Evolutionary conservation across 2,888 invertebrate species (phyloP).

Genomic region (Yponomeuta cagnagella): DNA sequence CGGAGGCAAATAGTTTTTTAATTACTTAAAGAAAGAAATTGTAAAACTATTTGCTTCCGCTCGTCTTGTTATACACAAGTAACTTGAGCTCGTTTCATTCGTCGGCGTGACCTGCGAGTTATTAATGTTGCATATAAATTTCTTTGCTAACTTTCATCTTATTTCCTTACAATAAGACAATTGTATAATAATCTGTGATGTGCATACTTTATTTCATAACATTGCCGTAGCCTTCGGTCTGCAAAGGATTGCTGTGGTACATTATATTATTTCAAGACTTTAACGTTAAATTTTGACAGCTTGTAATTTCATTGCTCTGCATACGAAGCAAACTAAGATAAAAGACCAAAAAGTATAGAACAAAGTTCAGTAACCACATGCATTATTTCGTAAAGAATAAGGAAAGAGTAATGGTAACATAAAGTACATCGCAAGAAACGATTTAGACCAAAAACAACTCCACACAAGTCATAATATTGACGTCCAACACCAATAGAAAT

Average conservation of each 20-base stretch:
- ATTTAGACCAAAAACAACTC: neutral
- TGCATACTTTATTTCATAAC: neutral
- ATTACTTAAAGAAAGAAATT: too few relatives aligned
- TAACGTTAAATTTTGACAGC: neutral
- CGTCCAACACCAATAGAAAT: neutral
- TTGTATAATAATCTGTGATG: neutral
- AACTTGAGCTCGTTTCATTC: too few relatives aligned
- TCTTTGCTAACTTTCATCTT: too few relatives aligned
- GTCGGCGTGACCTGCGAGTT: too few relatives aligned
- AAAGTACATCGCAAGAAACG: conserved; percentile 27
- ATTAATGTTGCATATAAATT: too few relatives aligned
- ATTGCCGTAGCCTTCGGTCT: conserved; percentile 35
- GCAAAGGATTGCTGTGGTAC: conserved; percentile 69
- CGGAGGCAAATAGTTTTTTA: too few relatives aligned
- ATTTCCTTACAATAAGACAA: neutral
- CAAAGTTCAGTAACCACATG: conserved; percentile 15
- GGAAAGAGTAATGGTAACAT: conserved; percentile 16
- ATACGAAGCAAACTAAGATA: conserved; percentile 30
- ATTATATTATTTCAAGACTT: conserved; percentile 16
- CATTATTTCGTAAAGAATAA: conserved; percentile 11
- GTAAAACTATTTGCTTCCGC: too few relatives aligned
- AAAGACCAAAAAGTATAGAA: conserved; percentile 18
- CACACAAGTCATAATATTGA: neutral
- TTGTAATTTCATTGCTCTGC: conserved; percentile 60
- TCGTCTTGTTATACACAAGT: too few relatives aligned